Evolutionary conservation across 2,797 vertebrate species (phyloP).

Genomic region (Schizothorax lantsangensis): DNA sequence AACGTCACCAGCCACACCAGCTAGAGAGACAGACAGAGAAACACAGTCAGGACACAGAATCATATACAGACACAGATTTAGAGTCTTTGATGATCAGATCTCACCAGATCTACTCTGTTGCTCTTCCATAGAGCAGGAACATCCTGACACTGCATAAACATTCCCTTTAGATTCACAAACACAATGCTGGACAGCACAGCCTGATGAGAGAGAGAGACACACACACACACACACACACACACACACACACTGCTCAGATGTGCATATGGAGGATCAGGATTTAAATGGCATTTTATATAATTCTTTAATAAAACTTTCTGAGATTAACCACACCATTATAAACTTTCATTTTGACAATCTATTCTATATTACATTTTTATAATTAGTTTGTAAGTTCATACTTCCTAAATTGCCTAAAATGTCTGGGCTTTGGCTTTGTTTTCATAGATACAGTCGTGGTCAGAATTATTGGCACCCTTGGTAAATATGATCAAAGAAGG

Average conservation of each 20-base stretch:
- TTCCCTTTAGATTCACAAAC: constrained; percentile 91
- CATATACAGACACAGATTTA: background rate
- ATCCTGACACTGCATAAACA: constrained; percentile 88
- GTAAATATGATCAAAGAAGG: too few relatives aligned
- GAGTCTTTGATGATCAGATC: constrained; percentile 28
- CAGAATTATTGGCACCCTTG: too few relatives aligned
- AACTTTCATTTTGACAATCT: background rate
- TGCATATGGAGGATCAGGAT: background rate
- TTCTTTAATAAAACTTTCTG: background rate
- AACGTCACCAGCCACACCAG: constrained; percentile 92
- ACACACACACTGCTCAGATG: constrained; percentile 17
- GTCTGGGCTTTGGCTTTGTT: too few relatives aligned
- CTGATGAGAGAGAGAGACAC: constrained; percentile 67
- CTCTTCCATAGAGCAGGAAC: constrained; percentile 84
- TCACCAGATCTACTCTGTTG: constrained; percentile 88
- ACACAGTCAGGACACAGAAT: background rate
- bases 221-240: constrained; percentile 47
- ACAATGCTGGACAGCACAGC: constrained; percentile 89
- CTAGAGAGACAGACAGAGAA: constrained; percentile 67
- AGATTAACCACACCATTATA: background rate
- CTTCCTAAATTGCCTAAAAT: too few relatives aligned
- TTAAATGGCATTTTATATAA: too few relatives aligned
- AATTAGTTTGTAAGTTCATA: background rate
- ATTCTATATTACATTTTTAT: background rate
- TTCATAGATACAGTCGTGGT: too few relatives aligned